Conservation (phyloP, 2,888 invertebrate species). For the Drosophila kokeensis region DNA sequence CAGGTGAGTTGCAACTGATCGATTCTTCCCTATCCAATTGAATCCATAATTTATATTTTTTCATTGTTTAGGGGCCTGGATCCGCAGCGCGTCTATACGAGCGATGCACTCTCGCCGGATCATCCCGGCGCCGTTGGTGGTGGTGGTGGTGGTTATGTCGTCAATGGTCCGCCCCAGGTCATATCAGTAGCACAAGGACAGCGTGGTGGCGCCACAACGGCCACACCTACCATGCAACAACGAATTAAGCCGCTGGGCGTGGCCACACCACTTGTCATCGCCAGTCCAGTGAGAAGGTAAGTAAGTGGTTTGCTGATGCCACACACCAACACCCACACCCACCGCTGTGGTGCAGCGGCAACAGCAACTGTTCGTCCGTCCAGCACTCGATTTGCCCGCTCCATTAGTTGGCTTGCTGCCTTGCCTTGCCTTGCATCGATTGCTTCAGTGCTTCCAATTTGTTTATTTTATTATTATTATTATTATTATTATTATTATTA, state of each 20-base stretch:
- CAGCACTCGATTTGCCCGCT: constrained; percentile 3
- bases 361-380: background rate
- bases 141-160: constrained; percentile 73
- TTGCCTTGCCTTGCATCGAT: constrained; percentile 3
- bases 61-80: constrained; percentile 86
- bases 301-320: constrained; percentile 85
- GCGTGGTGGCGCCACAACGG: constrained; percentile 85
- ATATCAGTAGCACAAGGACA: constrained; percentile 86
- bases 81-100: constrained; percentile 87
- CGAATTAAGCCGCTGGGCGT: constrained; percentile 95
- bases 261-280: constrained; percentile 94
- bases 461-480: constrained; percentile 5
- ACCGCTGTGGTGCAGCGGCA: background rate
- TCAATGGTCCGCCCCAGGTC: constrained; percentile 67
- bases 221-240: constrained; percentile 95
- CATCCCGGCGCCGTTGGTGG: constrained; percentile 83
- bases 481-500: background rate
- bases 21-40: background rate
- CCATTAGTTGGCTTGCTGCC: constrained; percentile 4
- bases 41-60: background rate
- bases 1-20: constrained; percentile 84
- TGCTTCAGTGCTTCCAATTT: constrained; percentile 7
- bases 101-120: constrained; percentile 87
- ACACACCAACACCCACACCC: background rate
- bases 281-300: constrained; percentile 95